Conservation (phyloP, 2,888 invertebrate genomes). For the Zaprionus obscuricornis region DNA sequence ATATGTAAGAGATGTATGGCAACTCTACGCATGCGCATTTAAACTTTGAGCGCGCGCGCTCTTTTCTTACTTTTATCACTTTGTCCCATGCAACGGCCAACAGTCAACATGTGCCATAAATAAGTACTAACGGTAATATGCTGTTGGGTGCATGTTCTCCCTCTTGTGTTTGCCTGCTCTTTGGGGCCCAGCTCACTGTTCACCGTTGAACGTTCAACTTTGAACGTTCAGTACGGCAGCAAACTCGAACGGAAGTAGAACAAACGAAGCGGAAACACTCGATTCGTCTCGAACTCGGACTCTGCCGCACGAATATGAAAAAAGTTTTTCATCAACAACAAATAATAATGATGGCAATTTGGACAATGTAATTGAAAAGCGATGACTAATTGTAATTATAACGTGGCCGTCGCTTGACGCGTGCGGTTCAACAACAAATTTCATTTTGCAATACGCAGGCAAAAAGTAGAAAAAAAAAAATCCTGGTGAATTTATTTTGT, state of each 20-base stretch:
- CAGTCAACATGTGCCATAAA: slow-evolving; percentile 78
- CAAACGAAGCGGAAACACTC: slow-evolving; percentile 76
- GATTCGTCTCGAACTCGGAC: no score
- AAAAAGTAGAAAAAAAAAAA: background rate
- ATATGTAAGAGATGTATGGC: slow-evolving; percentile 10
- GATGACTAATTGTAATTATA: slow-evolving; percentile 54
- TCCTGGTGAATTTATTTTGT: slow-evolving; percentile 39
- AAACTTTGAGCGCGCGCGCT: slow-evolving; percentile 27
- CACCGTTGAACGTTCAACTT: no score
- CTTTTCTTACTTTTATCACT: slow-evolving; percentile 10
- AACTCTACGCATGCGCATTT: slow-evolving; percentile 58
- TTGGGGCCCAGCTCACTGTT: slow-evolving; percentile 23
- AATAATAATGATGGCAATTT: slow-evolving; percentile 46
- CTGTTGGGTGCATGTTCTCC: slow-evolving; percentile 51
- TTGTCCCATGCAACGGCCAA: slow-evolving; percentile 40
- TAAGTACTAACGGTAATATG: slow-evolving; percentile 66
- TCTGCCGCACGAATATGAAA: slow-evolving; percentile 50
- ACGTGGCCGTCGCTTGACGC: slow-evolving; percentile 19
- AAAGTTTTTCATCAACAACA: slow-evolving; percentile 60
- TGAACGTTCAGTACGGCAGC: slow-evolving; percentile 61
- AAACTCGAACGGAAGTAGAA: slow-evolving; percentile 71
- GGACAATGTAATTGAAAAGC: slow-evolving; percentile 39
- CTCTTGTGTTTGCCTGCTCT: slow-evolving; percentile 40
- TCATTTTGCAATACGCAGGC: background rate
- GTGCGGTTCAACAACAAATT: slow-evolving; percentile 5